Evolutionary conservation across 2,797 vertebrate genomes (phyloP), one percentile per base, ranked within the genome.

Genomic region (Leucoraja ocellata): DNA sequence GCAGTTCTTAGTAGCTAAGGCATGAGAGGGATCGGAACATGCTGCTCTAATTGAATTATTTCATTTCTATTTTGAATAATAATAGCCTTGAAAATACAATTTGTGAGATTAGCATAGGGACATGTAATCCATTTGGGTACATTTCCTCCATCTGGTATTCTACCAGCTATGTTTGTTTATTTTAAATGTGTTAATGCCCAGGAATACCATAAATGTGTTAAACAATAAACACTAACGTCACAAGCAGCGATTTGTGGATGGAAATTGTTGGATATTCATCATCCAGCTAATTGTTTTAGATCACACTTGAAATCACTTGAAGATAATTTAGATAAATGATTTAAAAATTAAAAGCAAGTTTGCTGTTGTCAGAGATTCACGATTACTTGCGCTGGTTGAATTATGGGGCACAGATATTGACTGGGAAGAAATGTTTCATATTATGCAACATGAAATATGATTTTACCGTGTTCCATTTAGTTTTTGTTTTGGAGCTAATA

Each of bases 381-480:
- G 28, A 76, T 46, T 46, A 73, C 21, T 16, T 92, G 10, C 25
- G 71, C 39, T 73, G 73, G 14, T 92, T 92, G 71, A 54, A 16
- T 1, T 28, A 11, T 18, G 0, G 73, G 23, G 10, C 13, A 6
- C 71, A 92, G 36, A 25, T 73, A 92, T 58, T 54, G 68, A n/a
- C 65, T 54, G 9, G 76, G 76, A 28, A 54, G 23, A 39, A 92
- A 54, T 28, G 14, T 76, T 39, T 23, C 54, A 16, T 46, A 71
- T 23, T 76, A 74, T 46, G 46, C 54, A 10, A 9, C 46, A 32
- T 32, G 32, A 32, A 32, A 32, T 92, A 21, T 28, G 71, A 2
- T 92, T 92, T 76, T 11, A 92, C 6, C 54, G 90, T 91, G 90
- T 14, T 73, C 32, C 11, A 54, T 74, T 91, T 91, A 32, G 73